Evolutionary conservation across 2,888 invertebrate species (phyloP), one percentile per base, ranked within the genome.

Genomic region (Drosophila demipolita): DNA sequence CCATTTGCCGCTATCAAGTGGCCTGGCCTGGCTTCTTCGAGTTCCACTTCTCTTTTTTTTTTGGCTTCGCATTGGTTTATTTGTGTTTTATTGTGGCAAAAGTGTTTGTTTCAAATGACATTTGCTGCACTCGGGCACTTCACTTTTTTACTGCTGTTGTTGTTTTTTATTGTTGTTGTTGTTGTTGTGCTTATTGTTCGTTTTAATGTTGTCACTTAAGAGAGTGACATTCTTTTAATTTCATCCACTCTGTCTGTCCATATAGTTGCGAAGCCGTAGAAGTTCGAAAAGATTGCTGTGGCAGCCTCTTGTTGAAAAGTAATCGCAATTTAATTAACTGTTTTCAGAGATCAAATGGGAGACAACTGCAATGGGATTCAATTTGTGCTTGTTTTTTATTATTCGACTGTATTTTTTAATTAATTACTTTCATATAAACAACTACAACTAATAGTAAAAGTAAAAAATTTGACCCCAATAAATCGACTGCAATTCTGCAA

Each of bases 71-170:
- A 32, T 48, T 75, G 60, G 73, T 86, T 80, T 76, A 82, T 79
- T 82, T 80, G 72, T 75, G 82, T 87, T 83, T 83, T 87, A 87
- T 86, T 82, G 73, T 66, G 66, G 73, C 73, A 72, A 82, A 79
- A 86, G 62, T 86, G 77, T 76, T 76, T 88, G 75, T 80, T 86
- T 76, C 75, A 80, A 88, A 78, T 86, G 77, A 67, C 84, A 76
- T 79, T 77, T 77, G 64, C 64, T 71, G 55, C 55, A 59, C 66
- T 66, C 20, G 50, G 54, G 58, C 66, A 71, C 61, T 83, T 74
- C 60, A 69, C 60, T 36, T 7, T 29, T 26, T 52, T 50, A 26
- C 17, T 36, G 23, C 17, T 75, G 82, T 79, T 71, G 66, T 17
- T 75, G 82, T 79, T 71, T 36, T 52, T 55, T 58, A 62, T 53